Conservation (phyloP, 2,888 invertebrate species). For the Acleris holmiana region DNA sequence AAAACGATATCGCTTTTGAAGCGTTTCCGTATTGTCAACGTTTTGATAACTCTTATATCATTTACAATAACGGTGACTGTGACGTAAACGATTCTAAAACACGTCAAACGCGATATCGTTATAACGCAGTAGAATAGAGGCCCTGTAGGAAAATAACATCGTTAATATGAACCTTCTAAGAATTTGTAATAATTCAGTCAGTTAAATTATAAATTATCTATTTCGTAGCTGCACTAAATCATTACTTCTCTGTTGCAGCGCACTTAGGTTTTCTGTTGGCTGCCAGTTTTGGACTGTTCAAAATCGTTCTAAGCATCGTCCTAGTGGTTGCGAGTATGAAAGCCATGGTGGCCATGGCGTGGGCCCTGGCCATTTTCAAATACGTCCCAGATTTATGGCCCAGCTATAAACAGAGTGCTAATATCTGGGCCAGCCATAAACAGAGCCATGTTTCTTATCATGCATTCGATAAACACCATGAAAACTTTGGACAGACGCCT, state of each 20-base stretch:
- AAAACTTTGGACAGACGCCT: slow-evolving; percentile 34
- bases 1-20: too few relatives aligned
- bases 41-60: too few relatives aligned
- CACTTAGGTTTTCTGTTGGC: slow-evolving; percentile 67
- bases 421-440: slow-evolving; percentile 59
- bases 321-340: slow-evolving; percentile 62
- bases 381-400: slow-evolving; percentile 67
- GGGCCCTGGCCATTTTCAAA: slow-evolving; percentile 65
- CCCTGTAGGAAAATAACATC: too few relatives aligned
- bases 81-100: too few relatives aligned
- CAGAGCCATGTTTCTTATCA: slow-evolving; percentile 37
- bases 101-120: too few relatives aligned
- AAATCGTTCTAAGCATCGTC: slow-evolving; percentile 67
- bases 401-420: slow-evolving; percentile 53
- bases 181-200: too few relatives aligned
- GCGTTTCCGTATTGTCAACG: too few relatives aligned
- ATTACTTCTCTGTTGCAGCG: slow-evolving; percentile 72
- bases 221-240: too few relatives aligned
- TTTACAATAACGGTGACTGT: too few relatives aligned
- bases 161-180: too few relatives aligned
- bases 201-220: too few relatives aligned
- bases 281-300: slow-evolving; percentile 70
- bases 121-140: too few relatives aligned
- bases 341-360: slow-evolving; percentile 66
- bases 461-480: slow-evolving; percentile 34